These are phyloP conservation scores for Pterostichus madidus DNA, from an alignment of 2,888 invertebrate species.

Conservation along the genomic window DNA sequence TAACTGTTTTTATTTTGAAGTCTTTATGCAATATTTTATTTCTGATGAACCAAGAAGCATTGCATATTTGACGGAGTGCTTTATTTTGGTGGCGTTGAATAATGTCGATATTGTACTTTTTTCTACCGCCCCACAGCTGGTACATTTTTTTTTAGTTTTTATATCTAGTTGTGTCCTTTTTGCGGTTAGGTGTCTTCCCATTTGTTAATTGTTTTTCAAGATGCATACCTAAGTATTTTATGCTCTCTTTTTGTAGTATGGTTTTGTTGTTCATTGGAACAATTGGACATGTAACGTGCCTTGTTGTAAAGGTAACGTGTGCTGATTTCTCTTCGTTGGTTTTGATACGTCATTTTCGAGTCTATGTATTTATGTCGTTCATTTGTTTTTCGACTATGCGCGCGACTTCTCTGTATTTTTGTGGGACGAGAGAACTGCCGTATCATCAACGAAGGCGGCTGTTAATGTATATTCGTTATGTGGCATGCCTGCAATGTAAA, in stretches of 20 bases:
- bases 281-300: background rate
- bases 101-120: no score
- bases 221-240: background rate
- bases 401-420: background rate
- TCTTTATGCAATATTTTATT: no score
- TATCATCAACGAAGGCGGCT: background rate
- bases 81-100: no score
- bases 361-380: background rate
- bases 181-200: background rate
- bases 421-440: background rate
- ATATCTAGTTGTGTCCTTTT: background rate
- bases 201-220: background rate
- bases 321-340: background rate
- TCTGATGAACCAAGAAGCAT: no score
- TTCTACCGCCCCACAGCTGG: background rate
- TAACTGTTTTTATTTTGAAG: no score
- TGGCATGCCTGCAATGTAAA: background rate
- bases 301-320: background rate
- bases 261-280: background rate
- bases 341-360: background rate
- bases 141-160: conserved; percentile 3
- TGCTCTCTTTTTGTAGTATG: background rate
- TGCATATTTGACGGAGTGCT: no score
- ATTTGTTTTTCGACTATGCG: background rate
- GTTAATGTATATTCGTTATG: background rate